Conservation (phyloP, 2,797 vertebrate genomes). For the Sus cebifrons region DNA sequence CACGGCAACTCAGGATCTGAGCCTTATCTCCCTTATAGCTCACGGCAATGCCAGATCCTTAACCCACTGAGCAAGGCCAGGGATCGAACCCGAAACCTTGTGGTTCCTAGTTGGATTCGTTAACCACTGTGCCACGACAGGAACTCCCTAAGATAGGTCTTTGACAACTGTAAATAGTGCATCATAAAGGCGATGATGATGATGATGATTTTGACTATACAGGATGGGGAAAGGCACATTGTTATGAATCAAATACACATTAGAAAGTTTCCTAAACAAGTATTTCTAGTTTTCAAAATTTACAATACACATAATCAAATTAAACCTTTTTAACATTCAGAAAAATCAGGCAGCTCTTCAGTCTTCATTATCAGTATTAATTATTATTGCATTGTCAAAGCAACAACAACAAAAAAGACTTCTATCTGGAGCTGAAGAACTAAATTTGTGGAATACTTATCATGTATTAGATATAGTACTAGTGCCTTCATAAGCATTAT, state of each 20-base stretch:
- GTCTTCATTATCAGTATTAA: slow-evolving; percentile 11
- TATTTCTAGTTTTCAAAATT: slow-evolving; percentile 30
- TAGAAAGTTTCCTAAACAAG: slow-evolving; percentile 7
- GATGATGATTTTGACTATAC: not conserved
- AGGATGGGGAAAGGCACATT: not conserved
- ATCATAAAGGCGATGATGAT: slow-evolving; percentile 4
- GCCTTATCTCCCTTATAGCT: no score
- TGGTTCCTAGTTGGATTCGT: no score
- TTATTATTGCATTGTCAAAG: not conserved
- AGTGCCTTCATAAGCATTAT: not conserved
- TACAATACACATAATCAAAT: not conserved
- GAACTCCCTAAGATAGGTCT: not conserved
- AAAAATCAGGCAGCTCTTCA: not conserved
- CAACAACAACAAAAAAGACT: not conserved
- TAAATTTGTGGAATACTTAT: not conserved
- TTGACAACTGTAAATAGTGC: not conserved
- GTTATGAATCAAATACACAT: slow-evolving; percentile 7
- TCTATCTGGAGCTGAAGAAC: not conserved
- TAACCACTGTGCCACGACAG: no score
- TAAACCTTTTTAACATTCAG: not conserved
- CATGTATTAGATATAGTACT: not conserved
- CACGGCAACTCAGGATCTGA: no score
- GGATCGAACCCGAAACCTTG: no score
- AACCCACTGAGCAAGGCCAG: no score
- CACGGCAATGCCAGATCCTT: no score